Evolutionary conservation across 2,797 vertebrate genomes (phyloP).

Genomic region (Poecile montanus): DNA sequence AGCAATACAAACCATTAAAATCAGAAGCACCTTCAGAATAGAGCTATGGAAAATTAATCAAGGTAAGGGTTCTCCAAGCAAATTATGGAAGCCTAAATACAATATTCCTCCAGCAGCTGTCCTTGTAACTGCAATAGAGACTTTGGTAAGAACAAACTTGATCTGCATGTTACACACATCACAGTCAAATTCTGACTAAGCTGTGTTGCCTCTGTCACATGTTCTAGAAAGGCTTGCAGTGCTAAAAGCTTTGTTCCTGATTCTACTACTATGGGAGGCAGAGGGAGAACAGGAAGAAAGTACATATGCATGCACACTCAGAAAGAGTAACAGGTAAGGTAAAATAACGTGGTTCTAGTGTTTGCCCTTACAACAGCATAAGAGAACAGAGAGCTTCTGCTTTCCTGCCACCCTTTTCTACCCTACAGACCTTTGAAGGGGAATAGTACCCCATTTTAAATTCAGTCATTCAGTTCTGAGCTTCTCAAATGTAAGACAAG

Average conservation of each 20-base stretch:
- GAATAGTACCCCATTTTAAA: not conserved
- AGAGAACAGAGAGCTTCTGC: not conserved
- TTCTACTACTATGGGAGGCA: not conserved
- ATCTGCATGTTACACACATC: not conserved
- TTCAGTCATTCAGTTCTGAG: not conserved
- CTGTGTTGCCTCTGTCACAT: not conserved
- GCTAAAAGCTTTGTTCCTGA: not conserved
- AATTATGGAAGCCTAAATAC: not conserved
- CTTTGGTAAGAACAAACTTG: not conserved
- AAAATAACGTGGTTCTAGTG: not conserved
- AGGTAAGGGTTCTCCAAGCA: not conserved
- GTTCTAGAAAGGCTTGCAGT: not conserved
- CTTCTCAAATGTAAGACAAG: not conserved
- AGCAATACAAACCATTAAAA: not conserved
- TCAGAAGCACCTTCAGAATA: not conserved
- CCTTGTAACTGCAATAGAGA: not conserved
- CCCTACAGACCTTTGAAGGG: not conserved
- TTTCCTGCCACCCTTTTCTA: not conserved
- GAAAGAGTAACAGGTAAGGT: not conserved
- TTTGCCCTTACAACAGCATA: not conserved
- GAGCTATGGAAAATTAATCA: not conserved
- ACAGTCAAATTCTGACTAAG: not conserved
- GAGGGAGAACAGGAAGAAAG: not conserved
- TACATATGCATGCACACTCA: not conserved
- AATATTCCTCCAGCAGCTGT: not conserved